phyloP scores from a whole-genome alignment of 2,797 vertebrate species.

The Enteromius mattozi region DNA sequence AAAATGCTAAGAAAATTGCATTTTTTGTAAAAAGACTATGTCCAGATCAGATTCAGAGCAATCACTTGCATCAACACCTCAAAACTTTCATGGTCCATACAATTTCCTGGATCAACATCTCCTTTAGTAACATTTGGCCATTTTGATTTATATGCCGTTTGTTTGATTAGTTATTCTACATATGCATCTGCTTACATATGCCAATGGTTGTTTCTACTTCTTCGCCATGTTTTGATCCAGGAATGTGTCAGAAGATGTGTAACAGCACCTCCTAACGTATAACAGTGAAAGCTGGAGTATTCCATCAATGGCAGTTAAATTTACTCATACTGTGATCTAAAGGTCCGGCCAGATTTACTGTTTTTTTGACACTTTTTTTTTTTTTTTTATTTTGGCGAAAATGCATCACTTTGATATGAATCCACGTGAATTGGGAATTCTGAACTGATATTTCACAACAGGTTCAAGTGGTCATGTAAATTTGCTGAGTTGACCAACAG shows the following conservation, averaged over 20 bases:
- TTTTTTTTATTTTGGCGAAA: not conserved
- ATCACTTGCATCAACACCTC: not conserved
- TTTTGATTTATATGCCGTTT: not conserved
- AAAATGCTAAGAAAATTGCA: not conserved
- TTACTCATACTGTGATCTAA: not conserved
- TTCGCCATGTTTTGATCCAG: not conserved
- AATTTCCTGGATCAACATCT: not conserved
- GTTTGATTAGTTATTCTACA: not conserved
- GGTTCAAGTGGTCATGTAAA: not conserved
- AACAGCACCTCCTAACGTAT: not conserved
- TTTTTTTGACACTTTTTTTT: not conserved
- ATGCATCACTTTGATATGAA: not conserved
- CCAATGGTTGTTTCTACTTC: not conserved
- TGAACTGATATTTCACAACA: not conserved
- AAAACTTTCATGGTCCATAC: not conserved
- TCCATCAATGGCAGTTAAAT: not conserved
- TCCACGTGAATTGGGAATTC: not conserved
- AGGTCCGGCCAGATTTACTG: not conserved
- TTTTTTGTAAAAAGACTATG: no score
- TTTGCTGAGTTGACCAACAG: not conserved
- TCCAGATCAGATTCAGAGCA: not conserved
- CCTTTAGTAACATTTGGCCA: not conserved
- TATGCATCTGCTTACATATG: not conserved
- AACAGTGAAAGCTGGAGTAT: not conserved
- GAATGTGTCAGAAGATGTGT: not conserved